A percentile compares a stretch with the other conserved stretches of the same genome.
Evolutionary conservation across 2,797 vertebrate genomes (phyloP).

Genomic region (Sebastes reedi): DNA sequence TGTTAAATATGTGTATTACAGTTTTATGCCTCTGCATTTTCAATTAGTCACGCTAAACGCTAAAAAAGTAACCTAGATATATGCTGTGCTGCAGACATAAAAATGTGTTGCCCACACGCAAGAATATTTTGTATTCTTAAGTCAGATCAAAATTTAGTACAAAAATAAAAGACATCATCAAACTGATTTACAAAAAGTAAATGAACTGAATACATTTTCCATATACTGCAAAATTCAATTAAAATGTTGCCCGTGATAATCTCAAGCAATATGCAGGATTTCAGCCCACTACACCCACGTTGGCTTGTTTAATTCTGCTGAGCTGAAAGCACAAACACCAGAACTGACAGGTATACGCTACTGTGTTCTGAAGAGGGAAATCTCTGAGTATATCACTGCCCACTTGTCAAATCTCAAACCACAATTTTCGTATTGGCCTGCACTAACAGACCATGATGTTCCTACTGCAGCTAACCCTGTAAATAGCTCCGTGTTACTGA

Average conservation of each 20-base stretch:
- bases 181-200: not conserved
- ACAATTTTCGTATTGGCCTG: slow-evolving; percentile 3
- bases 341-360: slow-evolving; percentile 5
- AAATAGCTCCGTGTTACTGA: slow-evolving; percentile 46
- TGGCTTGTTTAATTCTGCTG: slow-evolving; percentile 3
- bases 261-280: slow-evolving; percentile 2
- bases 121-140: not conserved
- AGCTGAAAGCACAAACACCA: slow-evolving; percentile 8
- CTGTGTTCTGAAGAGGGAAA: not conserved
- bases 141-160: not conserved
- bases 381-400: slow-evolving; percentile 1
- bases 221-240: not conserved
- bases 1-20: not conserved
- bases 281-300: slow-evolving; percentile 5
- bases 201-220: not conserved
- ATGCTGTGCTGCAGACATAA: not conserved
- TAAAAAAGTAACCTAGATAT: not conserved
- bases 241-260: not conserved
- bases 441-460: slow-evolving; percentile 34
- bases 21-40: not conserved
- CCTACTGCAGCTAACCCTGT: slow-evolving; percentile 19
- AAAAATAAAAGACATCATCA: not conserved
- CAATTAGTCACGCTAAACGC: not conserved
- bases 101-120: not conserved
- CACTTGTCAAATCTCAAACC: slow-evolving; percentile 16